phyloP scores from a whole-genome alignment of 2,113 vertebrate genomes.

The Himantopus leucocephalus region DNA sequence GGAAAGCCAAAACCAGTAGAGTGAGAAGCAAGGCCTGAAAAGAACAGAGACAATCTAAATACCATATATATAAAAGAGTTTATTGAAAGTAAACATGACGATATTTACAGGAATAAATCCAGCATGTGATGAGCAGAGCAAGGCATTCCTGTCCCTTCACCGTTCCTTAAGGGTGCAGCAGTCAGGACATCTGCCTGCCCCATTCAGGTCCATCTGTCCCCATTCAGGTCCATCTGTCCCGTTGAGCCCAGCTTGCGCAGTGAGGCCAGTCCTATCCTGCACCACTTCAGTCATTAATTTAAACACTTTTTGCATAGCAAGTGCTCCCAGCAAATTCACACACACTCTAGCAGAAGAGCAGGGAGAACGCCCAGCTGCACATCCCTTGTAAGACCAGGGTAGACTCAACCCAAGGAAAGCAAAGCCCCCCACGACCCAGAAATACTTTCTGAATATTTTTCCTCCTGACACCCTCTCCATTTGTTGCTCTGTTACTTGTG shows the following conservation, averaged over 20 bases:
- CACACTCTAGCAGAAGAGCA: neutral
- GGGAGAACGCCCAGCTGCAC: neutral
- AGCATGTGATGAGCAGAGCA: neutral
- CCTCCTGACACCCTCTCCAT: neutral
- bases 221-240: neutral
- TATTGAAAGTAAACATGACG: neutral
- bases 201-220: neutral
- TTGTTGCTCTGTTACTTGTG: neutral
- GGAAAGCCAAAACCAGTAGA: neutral
- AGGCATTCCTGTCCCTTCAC: neutral
- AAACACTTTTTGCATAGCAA: neutral
- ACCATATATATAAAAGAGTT: neutral
- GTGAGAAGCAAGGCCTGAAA: neutral
- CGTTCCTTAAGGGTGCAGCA: neutral
- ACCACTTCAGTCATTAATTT: neutral
- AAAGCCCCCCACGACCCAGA: neutral
- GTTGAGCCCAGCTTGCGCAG: fast-evolving
- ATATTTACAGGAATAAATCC: neutral
- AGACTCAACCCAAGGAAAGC: neutral
- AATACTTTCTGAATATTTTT: neutral
- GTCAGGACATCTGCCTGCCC: neutral
- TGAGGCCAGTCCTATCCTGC: neutral
- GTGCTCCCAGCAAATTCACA: neutral
- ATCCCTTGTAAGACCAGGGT: fast-evolving
- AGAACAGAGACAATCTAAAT: neutral